Base-by-base conservation (phyloP, 2,888 invertebrate genomes). In the Iselma pallidipennis region DNA sequence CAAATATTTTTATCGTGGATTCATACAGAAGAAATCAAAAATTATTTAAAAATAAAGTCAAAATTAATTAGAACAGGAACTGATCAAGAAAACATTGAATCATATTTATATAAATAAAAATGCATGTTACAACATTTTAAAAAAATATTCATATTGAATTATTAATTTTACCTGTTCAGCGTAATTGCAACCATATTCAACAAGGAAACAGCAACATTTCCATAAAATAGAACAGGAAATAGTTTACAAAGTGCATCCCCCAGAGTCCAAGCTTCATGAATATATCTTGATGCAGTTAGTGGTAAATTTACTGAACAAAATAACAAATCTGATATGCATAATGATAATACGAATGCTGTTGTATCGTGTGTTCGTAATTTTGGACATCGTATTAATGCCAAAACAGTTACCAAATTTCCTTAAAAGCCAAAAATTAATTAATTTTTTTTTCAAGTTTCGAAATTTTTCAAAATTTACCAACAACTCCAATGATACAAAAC, bases 101-200 rank as follows among this genome's bases (percentile, higher is more conserved):
- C 5, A 21, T n/a, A 49, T 50, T 51, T 53, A 49, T 23, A 26
- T 16, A 52, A 28, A 29, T 28, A 37, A 49, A 55, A 42, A 50
- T 16, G 49, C 42, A 9, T 4, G 16, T 37, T 37, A 37, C 6
- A 16, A 2, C 16, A 42, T n/a, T n/a, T n/a, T n/a, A n/a, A n/a
- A n/a, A n/a, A n/a, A n/a, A n/a, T n/a, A n/a, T n/a, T n/a, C n/a
- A n/a, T n/a, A n/a, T n/a, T n/a, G n/a, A 42, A 9, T n/a, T n/a
- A 42, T 33, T 33, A 4, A 42, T 42, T 42, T 83, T 76, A 93
- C 92, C 94, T 90, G 82, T 94, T 95, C 61, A 95, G 82, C 28
- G 94, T 94, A 68, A 95, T 94, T 68, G 93, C 93, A 55, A 94
- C 94, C 92, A 95, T 94, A 74, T 92, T 94, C 65, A 94, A 84